These are phyloP conservation scores for Archilochus colubris DNA, from an alignment of 2,113 vertebrate species.

Conservation along the genomic window DNA sequence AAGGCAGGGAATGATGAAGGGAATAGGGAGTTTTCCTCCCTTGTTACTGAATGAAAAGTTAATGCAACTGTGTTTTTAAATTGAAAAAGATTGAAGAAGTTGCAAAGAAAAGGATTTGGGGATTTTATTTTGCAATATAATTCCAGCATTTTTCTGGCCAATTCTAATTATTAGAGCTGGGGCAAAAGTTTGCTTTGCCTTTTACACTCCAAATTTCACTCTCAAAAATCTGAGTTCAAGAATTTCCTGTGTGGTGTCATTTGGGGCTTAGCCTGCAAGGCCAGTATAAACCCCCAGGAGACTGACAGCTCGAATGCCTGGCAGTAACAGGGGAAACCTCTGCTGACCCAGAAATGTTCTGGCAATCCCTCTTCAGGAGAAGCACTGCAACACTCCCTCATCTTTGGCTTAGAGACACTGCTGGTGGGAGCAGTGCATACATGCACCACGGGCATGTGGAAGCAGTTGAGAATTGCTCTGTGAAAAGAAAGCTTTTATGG, in stretches of 20 bases:
- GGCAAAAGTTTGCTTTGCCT: background rate
- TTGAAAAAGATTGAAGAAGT: background rate
- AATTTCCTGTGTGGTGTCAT: background rate
- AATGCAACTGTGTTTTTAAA: background rate
- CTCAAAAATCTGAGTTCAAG: background rate
- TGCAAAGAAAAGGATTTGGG: background rate
- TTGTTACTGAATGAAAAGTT: background rate
- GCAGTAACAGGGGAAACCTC: background rate
- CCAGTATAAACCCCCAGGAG: background rate
- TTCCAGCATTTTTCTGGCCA: background rate
- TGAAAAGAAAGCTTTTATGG: background rate
- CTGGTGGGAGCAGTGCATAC: background rate
- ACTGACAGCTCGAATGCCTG: background rate
- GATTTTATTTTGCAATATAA: background rate
- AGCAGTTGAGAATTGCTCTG: background rate
- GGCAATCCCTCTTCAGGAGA: background rate
- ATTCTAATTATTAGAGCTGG: background rate
- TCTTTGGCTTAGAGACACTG: background rate
- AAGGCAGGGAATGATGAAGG: background rate
- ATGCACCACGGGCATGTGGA: accelerated
- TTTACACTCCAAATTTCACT: background rate
- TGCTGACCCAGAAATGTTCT: background rate
- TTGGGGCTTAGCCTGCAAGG: background rate
- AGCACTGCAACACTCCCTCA: background rate
- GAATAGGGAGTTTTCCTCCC: background rate